Evolutionary conservation across 2,797 vertebrate genomes (phyloP).

Genomic region (Enteromius radiatus): DNA sequence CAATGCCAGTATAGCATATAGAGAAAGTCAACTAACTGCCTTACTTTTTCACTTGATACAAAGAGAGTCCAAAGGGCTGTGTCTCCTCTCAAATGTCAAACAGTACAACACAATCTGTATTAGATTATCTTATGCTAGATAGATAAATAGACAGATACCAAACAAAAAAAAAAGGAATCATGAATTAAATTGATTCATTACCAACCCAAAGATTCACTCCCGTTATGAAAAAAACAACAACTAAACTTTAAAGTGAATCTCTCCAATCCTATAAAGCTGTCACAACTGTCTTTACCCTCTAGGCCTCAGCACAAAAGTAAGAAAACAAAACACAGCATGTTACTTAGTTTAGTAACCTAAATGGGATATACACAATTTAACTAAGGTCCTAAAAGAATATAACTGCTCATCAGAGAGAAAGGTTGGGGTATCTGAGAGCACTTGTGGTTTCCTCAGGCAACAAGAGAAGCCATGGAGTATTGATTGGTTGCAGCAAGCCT

Average conservation of each 20-base stretch:
- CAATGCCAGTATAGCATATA: conserved; percentile 31
- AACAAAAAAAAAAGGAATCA: background rate
- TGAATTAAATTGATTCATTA: background rate
- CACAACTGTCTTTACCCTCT: background rate
- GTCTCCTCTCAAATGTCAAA: no score
- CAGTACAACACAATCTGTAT: conserved; percentile 51
- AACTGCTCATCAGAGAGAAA: conserved; percentile 71
- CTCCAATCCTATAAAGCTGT: background rate
- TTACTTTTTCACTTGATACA: conserved; percentile 63
- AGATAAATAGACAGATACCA: background rate
- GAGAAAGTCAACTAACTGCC: background rate
- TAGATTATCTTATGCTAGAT: background rate
- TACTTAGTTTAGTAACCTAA: conserved; percentile 13
- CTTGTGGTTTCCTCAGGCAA: conserved; percentile 74
- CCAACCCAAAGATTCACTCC: background rate
- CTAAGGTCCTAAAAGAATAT: conserved; percentile 66
- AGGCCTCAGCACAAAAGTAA: background rate
- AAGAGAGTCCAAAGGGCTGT: conserved; percentile 59
- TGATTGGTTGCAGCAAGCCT: conserved; percentile 73
- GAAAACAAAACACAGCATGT: conserved; percentile 66
- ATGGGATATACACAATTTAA: conserved; percentile 65
- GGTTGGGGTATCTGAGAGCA: conserved; percentile 76
- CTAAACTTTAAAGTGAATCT: background rate
- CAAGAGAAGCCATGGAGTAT: conserved; percentile 75
- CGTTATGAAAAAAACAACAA: background rate